Evolutionary conservation across 2,797 vertebrate genomes (phyloP).

Genomic region (Semaprochilodus insignis): DNA sequence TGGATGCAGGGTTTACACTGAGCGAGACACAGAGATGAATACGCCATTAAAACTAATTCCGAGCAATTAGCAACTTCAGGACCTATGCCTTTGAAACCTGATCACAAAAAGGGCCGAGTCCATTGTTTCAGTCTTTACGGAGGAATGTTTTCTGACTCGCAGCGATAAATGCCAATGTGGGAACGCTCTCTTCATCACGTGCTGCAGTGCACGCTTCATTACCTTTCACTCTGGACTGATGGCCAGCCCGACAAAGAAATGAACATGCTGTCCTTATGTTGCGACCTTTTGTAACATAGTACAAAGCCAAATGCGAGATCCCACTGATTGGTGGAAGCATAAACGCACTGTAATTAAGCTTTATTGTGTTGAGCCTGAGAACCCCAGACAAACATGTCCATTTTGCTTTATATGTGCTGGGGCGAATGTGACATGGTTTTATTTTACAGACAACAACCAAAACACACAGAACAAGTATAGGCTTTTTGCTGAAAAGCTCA

Average conservation of each 20-base stretch:
- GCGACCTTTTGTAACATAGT: conserved; percentile 41
- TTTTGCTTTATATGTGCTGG: background rate
- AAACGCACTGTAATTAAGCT: background rate
- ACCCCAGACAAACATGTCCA: background rate
- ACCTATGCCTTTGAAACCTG: conserved; percentile 53
- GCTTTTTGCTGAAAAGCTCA: background rate
- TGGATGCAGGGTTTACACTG: conserved; percentile 18
- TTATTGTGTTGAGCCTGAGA: background rate
- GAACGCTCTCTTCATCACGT: conserved; percentile 40
- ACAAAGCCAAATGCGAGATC: conserved; percentile 29
- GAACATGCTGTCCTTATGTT: conserved; percentile 48
- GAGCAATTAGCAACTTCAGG: conserved; percentile 46
- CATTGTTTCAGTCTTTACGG: conserved; percentile 34
- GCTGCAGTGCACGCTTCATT: conserved; percentile 50
- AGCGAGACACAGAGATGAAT: conserved; percentile 23
- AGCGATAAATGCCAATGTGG: conserved; percentile 28
- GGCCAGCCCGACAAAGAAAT: conserved; percentile 46
- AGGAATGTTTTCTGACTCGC: conserved; percentile 46
- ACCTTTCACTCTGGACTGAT: conserved; percentile 43
- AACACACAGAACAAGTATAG: background rate
- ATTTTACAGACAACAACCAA: background rate
- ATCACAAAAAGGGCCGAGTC: conserved; percentile 45
- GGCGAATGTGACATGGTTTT: background rate
- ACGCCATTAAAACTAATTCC: conserved; percentile 38
- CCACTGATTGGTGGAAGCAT: background rate